Base-by-base conservation (phyloP, 2,888 invertebrate species). In the Meta bourneti region DNA sequence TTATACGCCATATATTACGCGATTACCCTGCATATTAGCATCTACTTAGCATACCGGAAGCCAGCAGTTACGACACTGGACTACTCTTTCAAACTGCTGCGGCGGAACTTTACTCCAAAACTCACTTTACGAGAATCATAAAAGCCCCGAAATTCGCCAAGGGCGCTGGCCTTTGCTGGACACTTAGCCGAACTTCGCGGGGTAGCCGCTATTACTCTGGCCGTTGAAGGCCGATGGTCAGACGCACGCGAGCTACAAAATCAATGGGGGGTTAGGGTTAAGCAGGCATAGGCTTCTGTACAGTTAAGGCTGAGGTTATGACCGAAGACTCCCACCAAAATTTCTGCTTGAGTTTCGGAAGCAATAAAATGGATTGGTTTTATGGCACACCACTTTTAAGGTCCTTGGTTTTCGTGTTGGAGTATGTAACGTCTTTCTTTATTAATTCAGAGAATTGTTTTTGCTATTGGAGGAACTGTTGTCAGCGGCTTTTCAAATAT, bases 61-160 rank as follows among this genome's bases (percentile, higher is more conserved):
- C 19, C 9, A 19, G 11, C 61, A n/a, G 52, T 79, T 20, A 54
- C 51, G 54, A 13, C 54, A 9, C 54, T 79, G 20, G 79, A 51
- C 79, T 79, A 19, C 54, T 54, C 52, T 79, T 79, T 79, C 51
- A 79, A 79, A 75, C 48, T 13, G 75, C 34, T 16, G 7, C 48
- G 75, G 75, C 16, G 49, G 11, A 75, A 34, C 49, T 75, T 75
- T 75, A 16, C 19, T 79, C 54, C 79, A 19, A 54, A 61, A 75
- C 75, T 75, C 79, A 19, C 61, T 79, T 79, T 79, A 79, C 54
- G 79, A 54, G 79, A 19, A n/a, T 20, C 79, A 79, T 79, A 79
- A 79, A 79, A 79, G 79, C 9, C 48, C 54, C 54, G 79, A 79
- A 79, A 54, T 79, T 79, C 52, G 52, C 79, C 54, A 54, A 79